Conservation (phyloP, 2,888 invertebrate genomes). For the Drosophila aldrichi region DNA sequence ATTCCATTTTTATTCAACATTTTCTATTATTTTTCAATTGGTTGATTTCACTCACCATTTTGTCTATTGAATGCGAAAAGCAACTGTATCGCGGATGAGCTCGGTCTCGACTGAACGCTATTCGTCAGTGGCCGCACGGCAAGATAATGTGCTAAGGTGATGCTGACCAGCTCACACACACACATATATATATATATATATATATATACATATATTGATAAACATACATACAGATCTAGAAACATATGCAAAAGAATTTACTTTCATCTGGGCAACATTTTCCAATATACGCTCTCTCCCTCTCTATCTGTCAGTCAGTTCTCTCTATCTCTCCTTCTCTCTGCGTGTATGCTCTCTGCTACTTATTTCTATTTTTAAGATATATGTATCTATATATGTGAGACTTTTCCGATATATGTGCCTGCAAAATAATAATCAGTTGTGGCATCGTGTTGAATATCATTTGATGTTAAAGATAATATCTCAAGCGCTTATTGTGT, state of each 20-base stretch:
- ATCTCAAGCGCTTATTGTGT: slow-evolving; percentile 37
- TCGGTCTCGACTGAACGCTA: slow-evolving; percentile 86
- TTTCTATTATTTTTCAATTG: slow-evolving; percentile 2
- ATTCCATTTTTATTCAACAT: not conserved
- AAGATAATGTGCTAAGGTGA: slow-evolving; percentile 85
- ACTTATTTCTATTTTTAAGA: slow-evolving; percentile 68
- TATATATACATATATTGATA: slow-evolving; percentile 16
- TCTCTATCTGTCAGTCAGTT: not conserved
- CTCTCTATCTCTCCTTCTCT: slow-evolving; percentile 1
- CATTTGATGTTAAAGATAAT: slow-evolving; percentile 76
- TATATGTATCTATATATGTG: slow-evolving; percentile 28
- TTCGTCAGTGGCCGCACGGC: slow-evolving; percentile 83
- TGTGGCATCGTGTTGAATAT: slow-evolving; percentile 84
- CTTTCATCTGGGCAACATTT: slow-evolving; percentile 75
- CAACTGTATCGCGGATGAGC: slow-evolving; percentile 86
- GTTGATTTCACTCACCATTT: slow-evolving; percentile 87
- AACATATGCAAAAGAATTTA: slow-evolving; percentile 72
- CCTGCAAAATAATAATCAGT: slow-evolving; percentile 78
- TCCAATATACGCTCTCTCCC: slow-evolving; percentile 22
- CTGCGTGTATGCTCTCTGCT: slow-evolving; percentile 22
- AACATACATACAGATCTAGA: slow-evolving; percentile 12
- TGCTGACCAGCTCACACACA: slow-evolving; percentile 51
- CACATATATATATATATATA: slow-evolving; percentile 37
- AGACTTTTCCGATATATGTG: slow-evolving; percentile 39
- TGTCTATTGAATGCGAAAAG: slow-evolving; percentile 87